phyloP scores from a whole-genome alignment of 2,888 invertebrate genomes.

The Hypolimnas misippus region DNA sequence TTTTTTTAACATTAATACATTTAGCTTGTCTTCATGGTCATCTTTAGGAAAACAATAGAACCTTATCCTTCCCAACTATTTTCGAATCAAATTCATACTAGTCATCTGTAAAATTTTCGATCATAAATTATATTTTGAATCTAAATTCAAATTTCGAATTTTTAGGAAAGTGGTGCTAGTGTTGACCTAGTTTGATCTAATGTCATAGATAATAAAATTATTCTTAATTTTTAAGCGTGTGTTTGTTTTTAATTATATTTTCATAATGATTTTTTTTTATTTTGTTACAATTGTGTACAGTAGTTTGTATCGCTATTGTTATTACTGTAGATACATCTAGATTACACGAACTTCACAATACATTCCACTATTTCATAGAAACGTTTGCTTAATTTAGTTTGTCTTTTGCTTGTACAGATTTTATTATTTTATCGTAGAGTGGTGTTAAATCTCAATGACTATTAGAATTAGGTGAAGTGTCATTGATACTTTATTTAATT shows the following conservation, averaged over 20 bases:
- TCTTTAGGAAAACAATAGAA: background rate
- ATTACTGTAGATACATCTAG: constrained; percentile 45
- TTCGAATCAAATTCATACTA: constrained; percentile 53
- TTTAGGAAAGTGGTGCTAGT: constrained; percentile 55
- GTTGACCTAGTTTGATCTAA: constrained; percentile 45
- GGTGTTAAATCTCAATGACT: constrained; percentile 29
- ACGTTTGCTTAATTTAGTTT: constrained; percentile 42
- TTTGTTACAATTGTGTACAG: constrained; percentile 45
- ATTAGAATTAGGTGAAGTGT: constrained; percentile 19
- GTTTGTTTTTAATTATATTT: constrained; percentile 39
- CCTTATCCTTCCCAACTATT: constrained; percentile 11
- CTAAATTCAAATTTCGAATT: constrained; percentile 45
- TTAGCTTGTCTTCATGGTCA: background rate
- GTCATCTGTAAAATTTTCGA: constrained; percentile 54
- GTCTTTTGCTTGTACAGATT: constrained; percentile 38
- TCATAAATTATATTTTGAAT: constrained; percentile 42
- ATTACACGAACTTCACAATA: constrained; percentile 50
- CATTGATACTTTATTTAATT: constrained; percentile 39
- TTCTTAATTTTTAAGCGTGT: constrained; percentile 39
- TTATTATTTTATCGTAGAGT: constrained; percentile 31
- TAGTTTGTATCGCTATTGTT: constrained; percentile 45
- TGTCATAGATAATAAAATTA: constrained; percentile 38
- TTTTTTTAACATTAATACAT: background rate
- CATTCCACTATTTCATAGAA: constrained; percentile 55
- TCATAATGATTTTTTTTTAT: constrained; percentile 29